Conservation (phyloP, 2,797 vertebrate genomes). For the Acanthornis magna region DNA sequence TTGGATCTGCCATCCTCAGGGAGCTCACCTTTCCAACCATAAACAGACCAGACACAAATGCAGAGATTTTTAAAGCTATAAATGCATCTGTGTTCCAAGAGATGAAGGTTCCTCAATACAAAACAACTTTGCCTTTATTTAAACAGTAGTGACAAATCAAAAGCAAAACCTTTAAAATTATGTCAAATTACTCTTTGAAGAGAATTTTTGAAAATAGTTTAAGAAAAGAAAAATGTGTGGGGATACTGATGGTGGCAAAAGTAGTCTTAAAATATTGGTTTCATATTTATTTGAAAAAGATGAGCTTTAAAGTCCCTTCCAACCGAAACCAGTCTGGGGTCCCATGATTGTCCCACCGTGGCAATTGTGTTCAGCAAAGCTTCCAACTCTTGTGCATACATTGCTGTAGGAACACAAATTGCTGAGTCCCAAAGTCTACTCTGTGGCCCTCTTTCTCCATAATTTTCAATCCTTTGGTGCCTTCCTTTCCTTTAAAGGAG, state of each 20-base stretch:
- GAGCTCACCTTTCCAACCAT: neutral
- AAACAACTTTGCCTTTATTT: neutral
- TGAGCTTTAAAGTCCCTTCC: neutral
- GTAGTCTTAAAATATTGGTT: neutral
- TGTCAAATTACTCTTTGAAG: neutral
- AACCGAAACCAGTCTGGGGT: neutral
- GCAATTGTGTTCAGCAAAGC: neutral
- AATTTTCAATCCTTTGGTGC: neutral
- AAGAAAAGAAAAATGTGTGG: neutral
- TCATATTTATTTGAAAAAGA: neutral
- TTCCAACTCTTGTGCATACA: neutral
- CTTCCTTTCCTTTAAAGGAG: neutral
- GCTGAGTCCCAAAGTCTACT: neutral
- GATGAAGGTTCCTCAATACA: neutral
- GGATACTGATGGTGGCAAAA: neutral
- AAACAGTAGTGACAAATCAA: neutral
- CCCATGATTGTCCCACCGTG: neutral
- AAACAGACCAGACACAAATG: neutral
- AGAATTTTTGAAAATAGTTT: neutral
- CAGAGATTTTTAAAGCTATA: neutral
- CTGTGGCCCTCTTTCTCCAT: neutral
- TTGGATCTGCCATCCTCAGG: neutral
- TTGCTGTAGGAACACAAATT: neutral
- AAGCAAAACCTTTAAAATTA: neutral
- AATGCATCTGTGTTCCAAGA: neutral